phyloP scores from a whole-genome alignment of 2,113 vertebrate genomes.

The Martes martes region DNA sequence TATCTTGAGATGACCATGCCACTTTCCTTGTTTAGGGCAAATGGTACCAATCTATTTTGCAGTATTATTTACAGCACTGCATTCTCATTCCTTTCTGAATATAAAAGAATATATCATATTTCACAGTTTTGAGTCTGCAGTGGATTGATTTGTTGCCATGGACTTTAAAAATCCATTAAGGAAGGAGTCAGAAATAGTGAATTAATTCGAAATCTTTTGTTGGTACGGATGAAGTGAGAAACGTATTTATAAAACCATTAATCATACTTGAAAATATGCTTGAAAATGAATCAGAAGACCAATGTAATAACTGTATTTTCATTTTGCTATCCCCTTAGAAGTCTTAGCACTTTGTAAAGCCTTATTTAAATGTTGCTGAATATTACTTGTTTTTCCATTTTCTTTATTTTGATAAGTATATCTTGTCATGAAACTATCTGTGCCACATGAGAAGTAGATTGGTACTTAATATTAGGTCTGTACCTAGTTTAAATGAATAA shows the following conservation, averaged over 20 bases:
- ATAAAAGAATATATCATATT: conserved; percentile 40
- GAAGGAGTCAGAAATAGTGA: conserved; percentile 75
- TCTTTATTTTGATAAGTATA: conserved; percentile 62
- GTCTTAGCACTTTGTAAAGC: not conserved
- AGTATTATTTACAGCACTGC: conserved; percentile 30
- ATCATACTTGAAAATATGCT: conserved; percentile 77
- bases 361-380: not conserved
- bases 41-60: conserved; percentile 31
- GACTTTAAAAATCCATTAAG: conserved; percentile 80
- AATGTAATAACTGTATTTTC: conserved; percentile 34
- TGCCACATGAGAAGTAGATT: not conserved
- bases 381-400: not conserved
- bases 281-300: conserved; percentile 65
- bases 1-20: not conserved
- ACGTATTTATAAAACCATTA: conserved; percentile 72
- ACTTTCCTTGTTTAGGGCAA: conserved; percentile 45
- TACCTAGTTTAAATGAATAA: not conserved
- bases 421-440: conserved; percentile 52
- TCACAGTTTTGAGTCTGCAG: conserved; percentile 46
- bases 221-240: conserved; percentile 62
- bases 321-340: not conserved
- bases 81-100: not conserved
- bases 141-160: conserved; percentile 79
- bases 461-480: not conserved
- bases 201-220: conserved; percentile 80